These are phyloP conservation scores for Trichoplax adhaerens DNA, from an alignment of 37 sponge, comb jelly and placozoan species.

Conservation along the genomic window DNA sequence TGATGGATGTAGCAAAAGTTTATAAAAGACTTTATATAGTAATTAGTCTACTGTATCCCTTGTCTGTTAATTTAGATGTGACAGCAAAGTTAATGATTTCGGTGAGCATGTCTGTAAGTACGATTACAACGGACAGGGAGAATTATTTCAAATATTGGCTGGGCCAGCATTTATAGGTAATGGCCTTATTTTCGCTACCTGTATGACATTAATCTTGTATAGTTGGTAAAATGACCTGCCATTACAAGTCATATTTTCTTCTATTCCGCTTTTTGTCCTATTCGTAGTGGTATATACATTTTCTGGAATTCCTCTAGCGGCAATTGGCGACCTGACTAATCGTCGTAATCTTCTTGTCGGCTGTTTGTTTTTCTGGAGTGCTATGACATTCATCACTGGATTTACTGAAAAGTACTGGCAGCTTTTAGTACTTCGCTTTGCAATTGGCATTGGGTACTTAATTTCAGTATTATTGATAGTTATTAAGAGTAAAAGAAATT, in stretches of 20 bases:
- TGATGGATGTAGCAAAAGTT: too few species aligned
- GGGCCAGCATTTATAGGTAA: conserved; percentile 64
- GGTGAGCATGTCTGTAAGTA: conserved; percentile 16
- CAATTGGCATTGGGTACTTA: conserved; percentile 48
- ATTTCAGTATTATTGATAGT: too few species aligned
- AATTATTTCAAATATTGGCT: conserved; percentile 56
- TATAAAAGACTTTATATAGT: too few species aligned
- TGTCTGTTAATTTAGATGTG: background rate
- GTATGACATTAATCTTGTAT: too few species aligned
- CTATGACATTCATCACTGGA: conserved; percentile 37
- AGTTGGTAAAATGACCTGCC: too few species aligned
- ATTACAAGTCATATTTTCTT: too few species aligned
- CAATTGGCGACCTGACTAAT: conserved; percentile 41
- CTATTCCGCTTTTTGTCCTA: too few species aligned
- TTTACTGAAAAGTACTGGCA: conserved; percentile 55
- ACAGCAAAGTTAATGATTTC: background rate
- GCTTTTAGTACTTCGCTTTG: conserved; percentile 39
- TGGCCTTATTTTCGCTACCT: too few species aligned
- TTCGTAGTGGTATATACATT: conserved; percentile 28
- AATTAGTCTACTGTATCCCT: background rate
- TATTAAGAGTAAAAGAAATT: too few species aligned
- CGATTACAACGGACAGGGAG: conserved; percentile 34
- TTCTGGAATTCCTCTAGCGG: conserved; percentile 46
- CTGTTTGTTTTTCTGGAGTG: conserved; percentile 43
- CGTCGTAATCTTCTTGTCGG: conserved; percentile 35